Percentiles rank a stretch among this genome's conserved stretches.
Conservation (phyloP, 2,113 vertebrate species). For the Macaca nemestrina region DNA sequence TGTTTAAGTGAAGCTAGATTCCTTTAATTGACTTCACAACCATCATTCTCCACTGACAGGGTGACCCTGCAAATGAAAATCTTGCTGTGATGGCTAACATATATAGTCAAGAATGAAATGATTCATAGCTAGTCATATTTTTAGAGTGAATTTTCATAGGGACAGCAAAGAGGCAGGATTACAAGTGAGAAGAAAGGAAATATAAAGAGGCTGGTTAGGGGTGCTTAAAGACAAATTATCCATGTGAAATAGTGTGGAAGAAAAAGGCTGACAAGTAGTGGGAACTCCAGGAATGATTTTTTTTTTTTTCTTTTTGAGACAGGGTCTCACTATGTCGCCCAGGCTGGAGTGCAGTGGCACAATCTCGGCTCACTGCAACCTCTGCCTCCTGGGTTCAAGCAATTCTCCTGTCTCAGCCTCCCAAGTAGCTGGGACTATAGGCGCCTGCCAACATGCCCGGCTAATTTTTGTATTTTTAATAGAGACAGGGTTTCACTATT, state of each 20-base stretch:
- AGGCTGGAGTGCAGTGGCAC: no score
- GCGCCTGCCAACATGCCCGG: fast-evolving
- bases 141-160: not conserved
- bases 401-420: no score
- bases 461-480: no score
- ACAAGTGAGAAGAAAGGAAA: not conserved
- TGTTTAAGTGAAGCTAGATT: not conserved
- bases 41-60: not conserved
- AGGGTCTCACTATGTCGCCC: no score
- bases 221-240: not conserved
- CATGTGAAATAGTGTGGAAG: not conserved
- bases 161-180: not conserved
- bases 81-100: not conserved
- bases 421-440: no score
- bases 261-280: not conserved
- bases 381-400: no score
- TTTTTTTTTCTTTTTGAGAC: no score
- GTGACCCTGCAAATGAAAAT: not conserved
- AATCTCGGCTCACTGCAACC: no score
- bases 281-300: not conserved
- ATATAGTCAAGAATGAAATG: not conserved
- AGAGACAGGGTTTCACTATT: no score
- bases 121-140: not conserved
- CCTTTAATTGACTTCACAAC: not conserved
- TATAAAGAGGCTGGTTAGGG: not conserved